These are phyloP conservation scores for Lethrus apterus DNA, from an alignment of 1,140 invertebrate species.

Conservation along the genomic window DNA sequence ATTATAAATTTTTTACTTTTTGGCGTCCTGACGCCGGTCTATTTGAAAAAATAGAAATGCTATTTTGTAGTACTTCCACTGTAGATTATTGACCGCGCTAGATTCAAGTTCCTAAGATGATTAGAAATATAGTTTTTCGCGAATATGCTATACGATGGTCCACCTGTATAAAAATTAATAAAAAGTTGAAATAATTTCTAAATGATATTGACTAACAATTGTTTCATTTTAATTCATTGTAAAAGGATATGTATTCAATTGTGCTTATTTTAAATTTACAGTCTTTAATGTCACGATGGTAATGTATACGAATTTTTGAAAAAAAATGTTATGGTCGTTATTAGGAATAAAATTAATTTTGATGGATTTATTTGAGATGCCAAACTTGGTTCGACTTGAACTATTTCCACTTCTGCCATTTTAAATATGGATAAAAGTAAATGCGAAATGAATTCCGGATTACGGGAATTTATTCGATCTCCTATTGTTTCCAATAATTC, in stretches of 20 bases:
- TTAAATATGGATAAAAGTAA: slow-evolving; percentile 82
- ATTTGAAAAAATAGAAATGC: too few species aligned
- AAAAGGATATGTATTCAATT: slow-evolving; percentile 31
- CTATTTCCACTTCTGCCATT: slow-evolving; percentile 82
- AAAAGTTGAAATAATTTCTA: neutral
- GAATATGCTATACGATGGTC: slow-evolving; percentile 3
- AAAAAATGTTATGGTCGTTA: slow-evolving; percentile 18
- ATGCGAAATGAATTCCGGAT: slow-evolving; percentile 77
- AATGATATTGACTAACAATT: slow-evolving; percentile 4
- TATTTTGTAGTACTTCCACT: too few species aligned
- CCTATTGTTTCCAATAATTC: slow-evolving; percentile 71
- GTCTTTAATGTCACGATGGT: slow-evolving; percentile 36
- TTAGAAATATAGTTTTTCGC: slow-evolving; percentile 13
- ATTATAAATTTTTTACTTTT: too few species aligned
- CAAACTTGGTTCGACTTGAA: slow-evolving; percentile 40
- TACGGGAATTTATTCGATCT: slow-evolving; percentile 73
- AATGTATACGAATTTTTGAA: slow-evolving; percentile 20
- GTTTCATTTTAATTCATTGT: slow-evolving; percentile 22
- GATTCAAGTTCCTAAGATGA: slow-evolving; percentile 22
- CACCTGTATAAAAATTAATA: neutral
- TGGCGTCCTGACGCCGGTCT: too few species aligned
- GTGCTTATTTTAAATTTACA: slow-evolving; percentile 22
- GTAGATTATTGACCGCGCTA: slow-evolving; percentile 1
- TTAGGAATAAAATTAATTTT: slow-evolving; percentile 20
- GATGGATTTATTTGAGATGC: slow-evolving; percentile 12